Evolutionary conservation across 2,888 invertebrate species (phyloP), one percentile per base, ranked within the genome.

Genomic region (Temnothorax ravouxi): DNA sequence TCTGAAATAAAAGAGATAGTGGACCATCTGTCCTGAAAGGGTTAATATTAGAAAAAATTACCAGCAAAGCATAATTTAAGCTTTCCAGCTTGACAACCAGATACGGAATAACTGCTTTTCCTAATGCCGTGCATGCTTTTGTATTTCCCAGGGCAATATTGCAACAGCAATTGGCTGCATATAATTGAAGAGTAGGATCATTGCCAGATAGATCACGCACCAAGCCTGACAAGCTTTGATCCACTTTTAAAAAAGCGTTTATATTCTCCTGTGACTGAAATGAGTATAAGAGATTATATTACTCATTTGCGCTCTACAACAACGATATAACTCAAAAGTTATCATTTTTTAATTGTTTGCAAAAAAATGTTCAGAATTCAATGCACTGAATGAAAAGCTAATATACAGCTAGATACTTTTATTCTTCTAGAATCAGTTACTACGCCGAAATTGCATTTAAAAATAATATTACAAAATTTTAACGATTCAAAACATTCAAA

Each of bases 131-230:
- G 75, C 96, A 95, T 0, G 95, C 94, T 79, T 95, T 95, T 0
- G 88, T 41, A 87, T 96, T 95, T 0, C 95, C 96, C 0, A 96
- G 93, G 0, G 96, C 95, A 74, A 96, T 92, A 91, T 96, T 96
- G 87, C 96, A 96, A 72, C 95, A 95, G 88, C 96, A 96, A 29
- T 95, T 95, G 0, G 95, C 95, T 0, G 96, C 96, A 2, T 94
- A 94, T 59, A 95, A 92, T 89, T 96, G 96, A 64, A 95, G 93
- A n/a, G 91, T 94, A 2, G 95, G 94, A 86, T 96, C 95, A n/a
- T 91, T 91, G 69, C 96, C 95, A 95, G 94, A 79, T 21, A 96
- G 89, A 90, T 96, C 96, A 29, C 96, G 94, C 2, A 96, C 95
- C 21, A 96, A 88, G 0, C 96, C 95, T 84, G 95, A 93, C 50